Evolutionary conservation across 2,888 invertebrate species (phyloP), one percentile per base, ranked within the genome.

Genomic region (Oligia strigilis): DNA sequence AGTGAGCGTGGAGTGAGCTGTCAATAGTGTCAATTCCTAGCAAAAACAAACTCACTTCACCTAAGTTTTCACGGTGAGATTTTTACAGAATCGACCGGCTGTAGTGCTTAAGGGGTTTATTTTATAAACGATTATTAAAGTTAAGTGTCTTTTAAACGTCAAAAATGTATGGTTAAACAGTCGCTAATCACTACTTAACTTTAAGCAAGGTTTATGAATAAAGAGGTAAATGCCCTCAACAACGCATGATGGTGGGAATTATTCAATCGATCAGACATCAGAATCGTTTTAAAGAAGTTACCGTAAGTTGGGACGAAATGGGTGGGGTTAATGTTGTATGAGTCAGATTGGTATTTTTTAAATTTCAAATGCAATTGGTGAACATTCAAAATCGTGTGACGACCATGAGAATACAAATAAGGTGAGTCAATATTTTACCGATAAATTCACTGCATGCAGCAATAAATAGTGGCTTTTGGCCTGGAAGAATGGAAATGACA

Each of bases 331-430:
- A 36, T 19, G 8, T 19, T 29, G 17, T 58, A 40, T n/a, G 5
- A 43, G 11, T 19, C 13, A 29, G n/a, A 72, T 23, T 72, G 13
- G 64, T 62, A 2, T 17, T 23, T 65, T 19, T 71, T n/a, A 52
- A 1, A 52, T 17, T 70, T 17, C 36, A 36, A 49, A 73, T 73
- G 17, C 23, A 17, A 36, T 49, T 9, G 14, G 2, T 46, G 36
- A 49, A 73, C 14, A 67, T 67, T 49, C n/a, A 69, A 46, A 49
- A 70, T 29, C 49, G 69, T 70, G 6, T 49, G 46, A 69, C 46
- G 49, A 49, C 29, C 29, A 70, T 49, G 36, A 36, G 36, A 74
- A 36, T 70, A 74, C 49, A 69, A 49, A 73, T n/a, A 9, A 74
- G 23, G 3, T 13, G 11, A 49, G 1, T 40, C 11, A 74, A 71